These are phyloP conservation scores for Nothobranchius furzeri DNA, from an alignment of 2,113 vertebrate species.

Conservation along the genomic window DNA sequence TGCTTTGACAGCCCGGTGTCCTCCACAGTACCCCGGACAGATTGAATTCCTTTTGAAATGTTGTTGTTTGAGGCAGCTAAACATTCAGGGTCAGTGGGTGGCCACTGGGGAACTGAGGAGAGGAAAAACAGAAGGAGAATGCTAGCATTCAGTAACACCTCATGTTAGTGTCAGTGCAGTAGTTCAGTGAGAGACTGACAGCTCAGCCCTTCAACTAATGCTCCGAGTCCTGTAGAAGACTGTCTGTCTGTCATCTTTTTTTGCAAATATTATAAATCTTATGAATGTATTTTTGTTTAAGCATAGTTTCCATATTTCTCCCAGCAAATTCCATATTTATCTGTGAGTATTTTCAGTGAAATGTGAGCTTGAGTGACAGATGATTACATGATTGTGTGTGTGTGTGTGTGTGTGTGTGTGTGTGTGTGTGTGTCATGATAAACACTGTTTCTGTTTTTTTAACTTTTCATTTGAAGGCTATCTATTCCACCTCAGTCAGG, in stretches of 20 bases:
- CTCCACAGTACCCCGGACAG: slow-evolving; percentile 29
- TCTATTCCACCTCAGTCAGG: background rate
- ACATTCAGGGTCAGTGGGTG: slow-evolving; percentile 51
- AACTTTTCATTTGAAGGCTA: background rate
- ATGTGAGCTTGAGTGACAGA: slow-evolving; percentile 7
- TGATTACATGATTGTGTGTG: slow-evolving; percentile 4
- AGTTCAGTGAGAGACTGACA: slow-evolving; percentile 28
- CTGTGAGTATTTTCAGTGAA: background rate
- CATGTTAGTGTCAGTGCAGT: slow-evolving; percentile 48
- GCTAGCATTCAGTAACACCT: slow-evolving; percentile 46
- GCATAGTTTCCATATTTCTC: background rate
- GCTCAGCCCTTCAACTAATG: slow-evolving; percentile 21
- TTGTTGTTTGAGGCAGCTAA: slow-evolving; percentile 55
- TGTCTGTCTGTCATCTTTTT: too few relatives aligned
- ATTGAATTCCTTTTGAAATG: slow-evolving; percentile 52
- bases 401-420: background rate
- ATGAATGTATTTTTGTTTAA: background rate
- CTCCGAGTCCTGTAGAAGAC: background rate
- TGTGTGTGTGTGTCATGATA: background rate
- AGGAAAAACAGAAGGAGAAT: slow-evolving; percentile 31
- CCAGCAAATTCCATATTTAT: background rate
- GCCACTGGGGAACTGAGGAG: slow-evolving; percentile 36
- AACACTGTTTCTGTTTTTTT: slow-evolving; percentile 4
- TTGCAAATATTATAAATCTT: too few relatives aligned
- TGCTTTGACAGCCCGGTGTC: slow-evolving; percentile 50